Evolutionary conservation across 2,888 invertebrate species (phyloP).

Genomic region (Drosophila melanosoma): DNA sequence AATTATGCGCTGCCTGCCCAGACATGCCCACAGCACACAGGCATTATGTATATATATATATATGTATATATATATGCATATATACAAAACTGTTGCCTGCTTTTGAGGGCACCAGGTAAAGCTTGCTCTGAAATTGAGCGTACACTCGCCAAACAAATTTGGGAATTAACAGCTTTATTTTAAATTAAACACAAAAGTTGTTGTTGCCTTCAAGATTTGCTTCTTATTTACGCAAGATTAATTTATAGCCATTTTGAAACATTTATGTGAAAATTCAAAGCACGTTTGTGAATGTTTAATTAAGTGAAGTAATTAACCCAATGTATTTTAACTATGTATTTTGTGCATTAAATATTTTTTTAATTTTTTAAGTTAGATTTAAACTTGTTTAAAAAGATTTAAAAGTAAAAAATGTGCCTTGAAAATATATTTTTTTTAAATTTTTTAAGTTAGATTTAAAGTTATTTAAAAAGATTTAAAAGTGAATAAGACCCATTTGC

Average conservation of each 20-base stretch:
- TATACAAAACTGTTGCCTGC: constrained; percentile 51
- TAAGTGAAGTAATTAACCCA: too few species aligned
- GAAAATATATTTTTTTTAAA: background rate
- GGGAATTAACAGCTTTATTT: background rate
- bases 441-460: background rate
- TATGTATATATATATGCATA: background rate
- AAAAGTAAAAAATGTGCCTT: background rate
- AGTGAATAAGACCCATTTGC: background rate
- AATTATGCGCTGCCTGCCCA: constrained; percentile 67
- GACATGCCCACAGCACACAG: background rate
- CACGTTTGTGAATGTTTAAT: too few species aligned
- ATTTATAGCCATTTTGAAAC: too few species aligned
- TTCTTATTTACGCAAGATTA: background rate
- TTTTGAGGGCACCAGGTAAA: constrained; percentile 59
- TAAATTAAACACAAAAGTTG: background rate
- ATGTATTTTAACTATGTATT: background rate
- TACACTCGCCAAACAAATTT: constrained; percentile 3
- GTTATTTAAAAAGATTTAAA: background rate
- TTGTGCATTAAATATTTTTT: rapidly evolving
- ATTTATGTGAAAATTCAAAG: too few species aligned
- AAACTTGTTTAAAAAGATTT: background rate
- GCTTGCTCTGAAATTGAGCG: constrained; percentile 40
- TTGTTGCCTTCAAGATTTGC: background rate
- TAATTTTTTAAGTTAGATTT: background rate
- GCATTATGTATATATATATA: constrained; percentile 1